Evolutionary conservation across 2,888 invertebrate species (phyloP), one percentile per base, ranked within the genome.

Genomic region (Podabrus alpinus): DNA sequence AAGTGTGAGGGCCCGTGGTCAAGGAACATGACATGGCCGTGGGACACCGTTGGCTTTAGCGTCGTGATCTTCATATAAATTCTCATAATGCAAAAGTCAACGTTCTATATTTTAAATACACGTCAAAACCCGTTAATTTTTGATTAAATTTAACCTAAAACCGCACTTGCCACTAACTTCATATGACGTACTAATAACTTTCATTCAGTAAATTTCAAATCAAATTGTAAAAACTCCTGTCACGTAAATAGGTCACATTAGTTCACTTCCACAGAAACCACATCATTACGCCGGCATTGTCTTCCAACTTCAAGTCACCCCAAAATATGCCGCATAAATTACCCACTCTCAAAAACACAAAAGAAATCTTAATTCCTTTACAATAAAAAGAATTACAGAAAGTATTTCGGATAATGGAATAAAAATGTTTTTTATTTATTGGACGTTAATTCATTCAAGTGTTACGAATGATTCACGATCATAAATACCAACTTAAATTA

Each of bases 1-100:
- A 83, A 82, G 82, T 81, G 78, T 79, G 73, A 78, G 72, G 72
- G 77, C 79, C 77, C 76, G 76, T 74, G 77, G 70, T 71, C 69
- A 24, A 77, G 76, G 74, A 78, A 74, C 67, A 71, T 71, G 73
- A 72, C 73, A 66, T 62, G 76, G 77, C 74, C 77, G 77, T 77
- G 77, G 74, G 74, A 77, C 76, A 69, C 66, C 70, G 25, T 70
- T 71, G 73, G 59, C 72, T 75, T 67, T 69, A 66, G 60, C 59
- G 64, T 71, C 66, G 68, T 71, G 70, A 73, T 73, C 67, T 70
- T 73, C 73, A 64, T 29, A 69, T 69, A 70, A 29, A 69, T 67
- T 75, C 75, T 70, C 72, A 73, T 76, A 66, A 71, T 73, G 73
- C 68, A 76, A 75, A 73, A 76, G 76, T 73, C 73, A 76, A 76